Evolutionary conservation across 2,888 invertebrate species (phyloP).

Genomic region (Synergus laeviventris): DNA sequence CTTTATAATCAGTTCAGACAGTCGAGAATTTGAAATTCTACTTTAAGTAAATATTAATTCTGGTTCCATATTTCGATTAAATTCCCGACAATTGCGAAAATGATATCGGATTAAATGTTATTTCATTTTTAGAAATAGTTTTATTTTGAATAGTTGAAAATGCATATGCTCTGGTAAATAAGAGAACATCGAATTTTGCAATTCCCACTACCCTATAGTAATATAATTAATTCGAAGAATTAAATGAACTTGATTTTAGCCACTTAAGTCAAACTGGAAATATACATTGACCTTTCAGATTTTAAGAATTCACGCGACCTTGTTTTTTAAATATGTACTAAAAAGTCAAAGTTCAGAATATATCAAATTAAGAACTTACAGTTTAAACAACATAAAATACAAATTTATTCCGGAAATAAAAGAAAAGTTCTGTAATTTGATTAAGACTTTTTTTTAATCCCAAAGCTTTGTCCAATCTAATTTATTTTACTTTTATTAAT

Average conservation of each 20-base stretch:
- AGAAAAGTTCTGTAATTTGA: not conserved
- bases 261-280: not conserved
- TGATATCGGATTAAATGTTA: too few relatives aligned
- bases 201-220: too few relatives aligned
- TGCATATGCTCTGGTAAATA: not conserved
- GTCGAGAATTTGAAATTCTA: too few relatives aligned
- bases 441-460: too few relatives aligned
- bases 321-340: not conserved
- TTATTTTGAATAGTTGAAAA: not conserved
- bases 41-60: too few relatives aligned
- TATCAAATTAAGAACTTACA: not conserved
- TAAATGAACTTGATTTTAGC: not conserved
- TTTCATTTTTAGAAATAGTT: too few relatives aligned
- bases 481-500: conserved; percentile 37
- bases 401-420: not conserved
- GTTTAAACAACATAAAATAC: not conserved
- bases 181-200: too few relatives aligned
- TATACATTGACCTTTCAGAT: not conserved
- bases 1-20: not conserved
- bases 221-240: too few relatives aligned
- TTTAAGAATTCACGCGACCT: not conserved
- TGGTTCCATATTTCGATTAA: too few relatives aligned
- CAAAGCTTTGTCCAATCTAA: not conserved
- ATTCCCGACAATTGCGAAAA: too few relatives aligned
- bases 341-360: not conserved